A percentile compares a stretch with the other conserved stretches of the same genome.
phyloP scores from a whole-genome alignment of 2,113 vertebrate genomes.

The Amazona guildingii region DNA sequence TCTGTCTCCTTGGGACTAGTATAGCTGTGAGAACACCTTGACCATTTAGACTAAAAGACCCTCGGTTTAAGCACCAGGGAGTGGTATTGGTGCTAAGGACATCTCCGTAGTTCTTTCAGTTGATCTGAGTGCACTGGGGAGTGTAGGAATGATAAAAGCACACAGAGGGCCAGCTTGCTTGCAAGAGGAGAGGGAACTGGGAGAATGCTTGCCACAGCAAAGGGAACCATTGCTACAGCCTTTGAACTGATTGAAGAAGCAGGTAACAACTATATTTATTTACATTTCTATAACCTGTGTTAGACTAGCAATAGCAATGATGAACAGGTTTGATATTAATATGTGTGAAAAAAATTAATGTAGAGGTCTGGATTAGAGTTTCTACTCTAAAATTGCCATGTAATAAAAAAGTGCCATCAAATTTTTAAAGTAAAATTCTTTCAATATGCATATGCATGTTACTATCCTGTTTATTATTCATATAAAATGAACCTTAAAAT shows the following conservation, averaged over 20 bases:
- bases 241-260: neutral
- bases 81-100: neutral
- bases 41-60: neutral
- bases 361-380: neutral
- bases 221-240: neutral
- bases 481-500: constrained; percentile 12
- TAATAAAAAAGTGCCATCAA: neutral
- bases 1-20: neutral
- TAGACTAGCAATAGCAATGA: neutral
- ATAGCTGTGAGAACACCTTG: accelerated
- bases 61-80: neutral
- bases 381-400: neutral
- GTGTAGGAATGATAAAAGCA: neutral
- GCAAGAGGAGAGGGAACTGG: neutral
- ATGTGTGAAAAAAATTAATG: neutral
- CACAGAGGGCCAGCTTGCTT: neutral
- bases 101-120: neutral
- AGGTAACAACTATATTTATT: neutral
- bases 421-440: neutral
- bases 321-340: neutral
- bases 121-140: neutral
- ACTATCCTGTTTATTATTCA: neutral
- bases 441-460: neutral
- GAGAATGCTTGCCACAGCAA: accelerated
- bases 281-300: neutral